Conservation (phyloP, 2,888 invertebrate species). For the Podabrus alpinus region DNA sequence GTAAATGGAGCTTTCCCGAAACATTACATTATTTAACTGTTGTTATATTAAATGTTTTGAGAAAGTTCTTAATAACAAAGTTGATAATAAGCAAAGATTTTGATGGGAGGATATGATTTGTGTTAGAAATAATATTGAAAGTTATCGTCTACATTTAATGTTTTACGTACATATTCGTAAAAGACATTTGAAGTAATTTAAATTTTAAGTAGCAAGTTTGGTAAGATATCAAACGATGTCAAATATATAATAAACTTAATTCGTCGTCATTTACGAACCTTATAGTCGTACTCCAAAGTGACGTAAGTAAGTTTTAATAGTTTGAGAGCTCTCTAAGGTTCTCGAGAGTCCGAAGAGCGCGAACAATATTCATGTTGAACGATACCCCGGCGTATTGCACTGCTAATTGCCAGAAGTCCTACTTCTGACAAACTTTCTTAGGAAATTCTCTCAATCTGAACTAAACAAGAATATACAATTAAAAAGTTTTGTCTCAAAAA, state of each 20-base stretch:
- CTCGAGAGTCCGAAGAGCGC: constrained; percentile 40
- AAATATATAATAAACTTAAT: constrained; percentile 30
- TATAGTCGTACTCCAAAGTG: constrained; percentile 30
- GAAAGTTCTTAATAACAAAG: not conserved
- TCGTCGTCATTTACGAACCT: constrained; percentile 22
- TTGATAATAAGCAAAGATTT: not conserved
- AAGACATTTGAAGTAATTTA: constrained; percentile 9
- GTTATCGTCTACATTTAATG: not conserved
- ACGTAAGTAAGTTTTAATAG: constrained; percentile 45
- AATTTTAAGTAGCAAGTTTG: constrained; percentile 22
- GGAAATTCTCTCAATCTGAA: constrained; percentile 26
- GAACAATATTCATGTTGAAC: constrained; percentile 44
- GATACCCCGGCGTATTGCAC: constrained; percentile 47
- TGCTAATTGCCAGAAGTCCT: constrained; percentile 46
- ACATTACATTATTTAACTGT: not conserved
- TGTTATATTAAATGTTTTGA: not conserved
- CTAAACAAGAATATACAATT: constrained; percentile 39
- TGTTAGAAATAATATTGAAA: not conserved
- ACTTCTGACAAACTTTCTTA: constrained; percentile 33
- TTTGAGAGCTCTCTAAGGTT: constrained; percentile 40
- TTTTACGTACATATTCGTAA: not conserved
- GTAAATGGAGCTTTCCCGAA: too few species aligned
- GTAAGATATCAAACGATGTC: constrained; percentile 25
- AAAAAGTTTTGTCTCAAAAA: constrained; percentile 20
- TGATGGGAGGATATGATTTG: not conserved